Evolutionary conservation across 2,888 invertebrate genomes (phyloP), one percentile per base, ranked within the genome.

Genomic region (Thymelicus sylvestris): DNA sequence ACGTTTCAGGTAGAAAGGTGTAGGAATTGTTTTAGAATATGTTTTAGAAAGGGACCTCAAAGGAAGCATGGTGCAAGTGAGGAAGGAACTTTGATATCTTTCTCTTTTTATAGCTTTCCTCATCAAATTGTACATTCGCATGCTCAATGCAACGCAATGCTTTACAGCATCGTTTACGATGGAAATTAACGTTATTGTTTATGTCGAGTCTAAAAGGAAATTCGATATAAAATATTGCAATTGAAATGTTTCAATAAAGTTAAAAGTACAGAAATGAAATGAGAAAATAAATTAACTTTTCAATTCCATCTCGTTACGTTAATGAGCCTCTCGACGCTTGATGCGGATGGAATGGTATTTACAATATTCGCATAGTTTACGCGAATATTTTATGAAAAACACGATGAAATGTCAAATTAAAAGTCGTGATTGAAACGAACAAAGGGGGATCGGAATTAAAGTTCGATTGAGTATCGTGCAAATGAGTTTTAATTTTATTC

Each of bases 351-450:
- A 39, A 64, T 39, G 57, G 38, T 68, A 63, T 69, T 64, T 69
- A 64, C 64, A 59, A 69, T 69, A 69, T 64, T 64, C 69, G 64
- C 50, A 50, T 69, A 69, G 48, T 69, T 69, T 55, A 41, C 38
- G 52, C 48, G 50, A n/a, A 19, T 63, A 69, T 63, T 69, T 66
- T 67, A 57, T 67, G 59, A 71, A 70, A 74, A 70, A 66, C 67
- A 72, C 59, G 73, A 73, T 60, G 61, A 69, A 71, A 71, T 63
- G 12, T 48, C 52, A 67, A 70, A 66, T 71, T 71, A 68, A 73
- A 73, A 71, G n/a, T 69, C 47, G 55, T 60, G 71, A 73, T 73
- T 71, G 72, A 74, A 74, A 63, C 64, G 70, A 44, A 71, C 66
- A 73, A 72, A 74, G 61, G 55, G 19, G 31, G 48, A 68, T 63